Evolutionary conservation across 2,113 vertebrate genomes (phyloP).

Genomic region (Columba livia): DNA sequence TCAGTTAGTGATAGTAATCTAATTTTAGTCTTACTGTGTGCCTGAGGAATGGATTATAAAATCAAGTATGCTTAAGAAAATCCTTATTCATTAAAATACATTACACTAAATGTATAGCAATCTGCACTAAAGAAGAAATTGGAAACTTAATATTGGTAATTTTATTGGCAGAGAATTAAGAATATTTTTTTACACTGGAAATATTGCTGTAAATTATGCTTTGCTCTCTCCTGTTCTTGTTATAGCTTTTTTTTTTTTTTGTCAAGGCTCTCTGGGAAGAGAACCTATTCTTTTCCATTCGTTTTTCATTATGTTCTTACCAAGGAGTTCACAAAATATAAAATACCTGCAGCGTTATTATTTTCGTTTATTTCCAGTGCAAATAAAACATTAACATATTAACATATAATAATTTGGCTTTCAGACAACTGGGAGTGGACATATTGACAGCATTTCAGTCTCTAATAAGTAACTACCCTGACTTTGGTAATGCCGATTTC

Average conservation of each 20-base stretch:
- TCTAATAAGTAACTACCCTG: neutral
- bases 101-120: neutral
- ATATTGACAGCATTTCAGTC: neutral
- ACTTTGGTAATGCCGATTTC: neutral
- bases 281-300: neutral
- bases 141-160: constrained; percentile 17
- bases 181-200: neutral
- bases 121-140: neutral
- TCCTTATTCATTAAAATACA: constrained; percentile 10
- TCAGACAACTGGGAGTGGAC: neutral
- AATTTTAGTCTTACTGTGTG: neutral
- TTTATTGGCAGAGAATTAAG: constrained; percentile 6
- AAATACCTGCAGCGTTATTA: constrained; percentile 19
- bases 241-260: neutral
- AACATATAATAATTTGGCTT: constrained; percentile 27
- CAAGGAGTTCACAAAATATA: constrained; percentile 20
- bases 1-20: neutral
- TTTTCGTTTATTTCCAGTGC: constrained; percentile 27
- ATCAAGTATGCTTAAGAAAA: constrained; percentile 28
- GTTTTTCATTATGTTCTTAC: constrained; percentile 31
- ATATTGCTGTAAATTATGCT: neutral
- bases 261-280: neutral
- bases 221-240: neutral
- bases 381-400: constrained; percentile 12
- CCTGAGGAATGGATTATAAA: constrained; percentile 30